Evolutionary conservation across 2,888 invertebrate species (phyloP).

Genomic region (Belgica antarctica): DNA sequence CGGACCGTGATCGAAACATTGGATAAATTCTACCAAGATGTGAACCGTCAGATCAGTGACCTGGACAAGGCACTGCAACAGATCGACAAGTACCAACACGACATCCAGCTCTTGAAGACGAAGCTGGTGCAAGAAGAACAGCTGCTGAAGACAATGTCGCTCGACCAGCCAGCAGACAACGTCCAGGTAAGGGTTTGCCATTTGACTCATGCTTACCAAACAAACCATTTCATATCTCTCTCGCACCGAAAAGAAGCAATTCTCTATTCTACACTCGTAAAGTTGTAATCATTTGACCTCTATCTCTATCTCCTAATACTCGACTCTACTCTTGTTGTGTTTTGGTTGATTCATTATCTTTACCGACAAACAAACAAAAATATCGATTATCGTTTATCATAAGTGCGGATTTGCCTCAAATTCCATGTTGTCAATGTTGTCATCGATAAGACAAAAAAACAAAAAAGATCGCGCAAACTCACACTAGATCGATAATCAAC

Average conservation of each 20-base stretch:
- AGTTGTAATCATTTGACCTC: not conserved
- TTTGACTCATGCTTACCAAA: slow-evolving; percentile 15
- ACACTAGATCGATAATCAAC: not conserved
- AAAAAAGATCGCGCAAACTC: not conserved
- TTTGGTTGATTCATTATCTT: slow-evolving; percentile 16
- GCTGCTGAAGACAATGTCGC: slow-evolving; percentile 58
- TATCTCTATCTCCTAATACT: slow-evolving; percentile 9
- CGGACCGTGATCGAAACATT: slow-evolving; percentile 68
- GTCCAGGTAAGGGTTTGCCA: slow-evolving; percentile 44
- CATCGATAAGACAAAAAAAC: slow-evolving; percentile 16
- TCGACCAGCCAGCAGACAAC: slow-evolving; percentile 33
- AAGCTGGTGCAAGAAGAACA: slow-evolving; percentile 85
- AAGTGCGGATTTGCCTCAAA: not conserved
- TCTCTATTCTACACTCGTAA: slow-evolving; percentile 25
- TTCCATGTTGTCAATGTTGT: slow-evolving; percentile 15
- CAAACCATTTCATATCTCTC: slow-evolving; percentile 11
- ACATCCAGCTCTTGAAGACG: slow-evolving; percentile 79
- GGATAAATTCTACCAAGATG: slow-evolving; percentile 62
- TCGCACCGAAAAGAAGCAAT: slow-evolving; percentile 27
- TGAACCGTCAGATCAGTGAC: slow-evolving; percentile 64
- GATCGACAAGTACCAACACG: slow-evolving; percentile 83
- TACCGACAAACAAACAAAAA: not conserved
- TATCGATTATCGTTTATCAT: slow-evolving; percentile 24
- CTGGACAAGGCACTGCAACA: slow-evolving; percentile 76
- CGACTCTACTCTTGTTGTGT: not conserved